These are phyloP conservation scores for Malurus leucopterus DNA, from an alignment of 2,797 vertebrate species.

Conservation along the genomic window DNA sequence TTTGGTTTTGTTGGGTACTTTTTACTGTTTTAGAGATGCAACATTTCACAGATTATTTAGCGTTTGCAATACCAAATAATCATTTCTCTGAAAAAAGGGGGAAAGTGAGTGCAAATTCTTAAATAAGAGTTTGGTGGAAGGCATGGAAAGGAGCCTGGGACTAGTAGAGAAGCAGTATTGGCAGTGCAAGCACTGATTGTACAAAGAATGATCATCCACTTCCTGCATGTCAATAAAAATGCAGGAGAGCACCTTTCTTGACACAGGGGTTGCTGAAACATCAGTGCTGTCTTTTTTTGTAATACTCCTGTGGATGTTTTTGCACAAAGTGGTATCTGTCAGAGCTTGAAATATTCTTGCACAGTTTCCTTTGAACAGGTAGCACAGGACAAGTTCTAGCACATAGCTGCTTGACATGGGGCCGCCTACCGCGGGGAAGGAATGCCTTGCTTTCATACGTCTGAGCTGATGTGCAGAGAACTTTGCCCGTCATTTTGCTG, in stretches of 20 bases:
- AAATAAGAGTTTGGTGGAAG: background rate
- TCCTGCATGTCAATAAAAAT: conserved; percentile 25
- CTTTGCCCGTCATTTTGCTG: conserved; percentile 15
- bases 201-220: background rate
- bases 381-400: conserved; percentile 49
- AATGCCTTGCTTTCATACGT: background rate
- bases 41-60: background rate
- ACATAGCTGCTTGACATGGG: conserved; percentile 16
- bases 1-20: background rate
- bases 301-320: conserved; percentile 49
- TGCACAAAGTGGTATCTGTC: conserved; percentile 42
- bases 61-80: background rate
- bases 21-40: background rate
- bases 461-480: conserved; percentile 10
- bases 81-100: background rate
- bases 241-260: conserved; percentile 33
- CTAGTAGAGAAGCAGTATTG: background rate
- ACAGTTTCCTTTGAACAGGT: conserved; percentile 57
- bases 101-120: background rate
- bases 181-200: background rate
- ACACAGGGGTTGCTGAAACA: conserved; percentile 38
- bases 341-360: conserved; percentile 53
- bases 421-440: background rate
- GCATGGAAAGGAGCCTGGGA: background rate
- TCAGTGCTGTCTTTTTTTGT: conserved; percentile 42